A percentile compares a stretch with the other conserved stretches of the same genome.
Conservation (phyloP, 2,888 invertebrate species). For the Himalopsyche kuldschensis region DNA sequence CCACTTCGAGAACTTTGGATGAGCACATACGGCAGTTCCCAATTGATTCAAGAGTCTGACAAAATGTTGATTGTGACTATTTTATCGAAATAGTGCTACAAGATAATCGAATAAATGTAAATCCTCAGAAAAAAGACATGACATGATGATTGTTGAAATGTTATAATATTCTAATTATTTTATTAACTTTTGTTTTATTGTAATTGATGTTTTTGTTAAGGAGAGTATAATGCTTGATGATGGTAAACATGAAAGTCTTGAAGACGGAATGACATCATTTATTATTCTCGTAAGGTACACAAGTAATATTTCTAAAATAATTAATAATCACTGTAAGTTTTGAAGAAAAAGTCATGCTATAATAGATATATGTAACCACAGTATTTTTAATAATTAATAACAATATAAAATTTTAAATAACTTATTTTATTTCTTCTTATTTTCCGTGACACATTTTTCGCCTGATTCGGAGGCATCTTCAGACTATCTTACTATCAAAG, state of each 20-base stretch:
- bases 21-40: not conserved
- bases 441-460: no score
- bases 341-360: no score
- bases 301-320: no score
- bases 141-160: not conserved
- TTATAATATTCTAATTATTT: not conserved
- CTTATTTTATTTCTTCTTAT: no score
- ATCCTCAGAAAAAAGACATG: not conserved
- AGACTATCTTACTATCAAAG: no score
- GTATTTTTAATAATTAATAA: no score
- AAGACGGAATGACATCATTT: no score
- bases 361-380: no score
- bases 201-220: not conserved
- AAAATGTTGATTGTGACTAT: conserved; percentile 12
- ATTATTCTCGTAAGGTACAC: no score
- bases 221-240: not conserved
- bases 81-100: not conserved
- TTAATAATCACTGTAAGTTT: no score
- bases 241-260: not conserved
- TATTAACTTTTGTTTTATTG: not conserved
- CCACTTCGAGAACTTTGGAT: conserved; percentile 96
- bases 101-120: not conserved
- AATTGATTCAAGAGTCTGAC: conserved; percentile 27
- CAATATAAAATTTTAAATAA: no score
- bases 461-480: no score